These are phyloP conservation scores for Tenebrio molitor DNA, from an alignment of 1,140 invertebrate species.

Conservation along the genomic window DNA sequence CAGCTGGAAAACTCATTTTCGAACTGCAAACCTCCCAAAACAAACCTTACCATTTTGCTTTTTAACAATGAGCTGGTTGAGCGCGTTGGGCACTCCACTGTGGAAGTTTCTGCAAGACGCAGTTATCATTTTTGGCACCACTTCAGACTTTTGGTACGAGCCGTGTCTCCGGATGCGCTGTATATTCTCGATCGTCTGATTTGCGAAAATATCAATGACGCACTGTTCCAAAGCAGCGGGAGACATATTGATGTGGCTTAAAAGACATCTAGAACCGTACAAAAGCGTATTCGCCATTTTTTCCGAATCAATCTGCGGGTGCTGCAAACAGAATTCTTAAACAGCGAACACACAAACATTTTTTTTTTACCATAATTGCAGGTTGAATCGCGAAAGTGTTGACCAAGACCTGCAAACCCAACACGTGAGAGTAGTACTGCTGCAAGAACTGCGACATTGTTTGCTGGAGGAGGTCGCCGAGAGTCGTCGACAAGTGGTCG, in stretches of 20 bases:
- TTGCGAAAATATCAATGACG: slow-evolving; percentile 61
- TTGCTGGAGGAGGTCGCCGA: slow-evolving; percentile 55
- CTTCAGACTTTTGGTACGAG: slow-evolving; percentile 57
- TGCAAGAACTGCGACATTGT: slow-evolving; percentile 80
- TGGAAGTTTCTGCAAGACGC: slow-evolving; percentile 60
- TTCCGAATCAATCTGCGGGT: slow-evolving; percentile 51
- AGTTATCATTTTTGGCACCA: slow-evolving; percentile 60
- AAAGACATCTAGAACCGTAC: slow-evolving; percentile 61
- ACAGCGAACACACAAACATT: not conserved
- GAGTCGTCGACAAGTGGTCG: slow-evolving; percentile 39
- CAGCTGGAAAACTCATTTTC: slow-evolving; percentile 70
- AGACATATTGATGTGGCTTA: slow-evolving; percentile 65
- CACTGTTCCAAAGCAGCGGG: slow-evolving; percentile 62
- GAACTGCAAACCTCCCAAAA: no score
- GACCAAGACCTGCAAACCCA: slow-evolving; percentile 91
- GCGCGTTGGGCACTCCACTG: slow-evolving; percentile 61
- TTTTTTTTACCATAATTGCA: slow-evolving; percentile 34
- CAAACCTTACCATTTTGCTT: slow-evolving; percentile 63
- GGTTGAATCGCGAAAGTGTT: slow-evolving; percentile 76
- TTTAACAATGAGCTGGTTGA: slow-evolving; percentile 63
- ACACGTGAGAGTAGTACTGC: slow-evolving; percentile 90
- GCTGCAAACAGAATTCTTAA: slow-evolving; percentile 44
- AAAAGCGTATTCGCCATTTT: slow-evolving; percentile 57
- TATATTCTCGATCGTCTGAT: slow-evolving; percentile 60
- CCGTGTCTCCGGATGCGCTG: slow-evolving; percentile 58